These are phyloP conservation scores for Pammene aurita DNA, from an alignment of 2,888 invertebrate species.

Conservation along the genomic window DNA sequence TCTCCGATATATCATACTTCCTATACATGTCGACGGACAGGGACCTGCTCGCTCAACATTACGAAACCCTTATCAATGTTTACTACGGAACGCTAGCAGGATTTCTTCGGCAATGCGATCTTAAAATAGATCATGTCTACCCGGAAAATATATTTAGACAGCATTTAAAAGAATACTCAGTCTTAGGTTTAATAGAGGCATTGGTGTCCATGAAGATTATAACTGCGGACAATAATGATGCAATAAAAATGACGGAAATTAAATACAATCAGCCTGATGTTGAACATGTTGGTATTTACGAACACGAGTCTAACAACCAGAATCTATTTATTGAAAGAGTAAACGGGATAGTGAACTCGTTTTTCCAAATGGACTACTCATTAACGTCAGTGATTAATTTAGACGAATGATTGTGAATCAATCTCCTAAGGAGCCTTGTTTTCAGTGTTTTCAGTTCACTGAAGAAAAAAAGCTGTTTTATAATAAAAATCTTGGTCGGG, in stretches of 20 bases:
- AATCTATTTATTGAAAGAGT: conserved; percentile 62
- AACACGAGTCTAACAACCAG: conserved; percentile 53
- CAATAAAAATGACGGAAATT: conserved; percentile 65
- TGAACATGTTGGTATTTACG: conserved; percentile 47
- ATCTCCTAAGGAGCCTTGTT: conserved; percentile 37
- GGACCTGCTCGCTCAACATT: conserved; percentile 59
- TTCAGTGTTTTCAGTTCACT: not conserved
- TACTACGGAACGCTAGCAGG: conserved; percentile 68
- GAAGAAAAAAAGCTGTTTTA: conserved; percentile 5
- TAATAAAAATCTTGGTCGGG: conserved; percentile 45
- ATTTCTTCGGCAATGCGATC: conserved; percentile 63
- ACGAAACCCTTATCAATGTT: conserved; percentile 58
- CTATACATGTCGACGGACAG: conserved; percentile 65
- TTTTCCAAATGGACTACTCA: conserved; percentile 63
- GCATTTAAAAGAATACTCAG: conserved; percentile 64
- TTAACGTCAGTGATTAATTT: conserved; percentile 47
- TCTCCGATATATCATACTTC: conserved; percentile 67
- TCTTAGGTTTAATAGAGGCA: conserved; percentile 69
- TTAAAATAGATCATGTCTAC: conserved; percentile 59
- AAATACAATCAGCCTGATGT: conserved; percentile 57
- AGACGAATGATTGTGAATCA: conserved; percentile 48
- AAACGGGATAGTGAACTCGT: conserved; percentile 65
- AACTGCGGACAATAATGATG: conserved; percentile 65
- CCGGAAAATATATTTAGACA: conserved; percentile 59
- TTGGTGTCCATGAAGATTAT: conserved; percentile 73